Percentiles rank a stretch among this genome's conserved stretches.
Evolutionary conservation across 2,797 vertebrate species (phyloP).

Genomic region (Sebastes reedi): DNA sequence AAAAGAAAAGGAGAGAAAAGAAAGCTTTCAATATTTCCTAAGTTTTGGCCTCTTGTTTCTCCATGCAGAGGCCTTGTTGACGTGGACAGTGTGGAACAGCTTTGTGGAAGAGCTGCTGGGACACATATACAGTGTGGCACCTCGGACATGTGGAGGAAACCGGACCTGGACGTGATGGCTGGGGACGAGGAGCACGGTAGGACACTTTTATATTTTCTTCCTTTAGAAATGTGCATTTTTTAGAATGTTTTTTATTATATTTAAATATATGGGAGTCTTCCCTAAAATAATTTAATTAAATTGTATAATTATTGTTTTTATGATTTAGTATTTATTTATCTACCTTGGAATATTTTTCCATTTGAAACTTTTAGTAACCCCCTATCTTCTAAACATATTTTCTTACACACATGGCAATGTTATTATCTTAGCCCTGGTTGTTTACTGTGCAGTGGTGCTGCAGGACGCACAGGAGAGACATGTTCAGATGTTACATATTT

Average conservation of each 20-base stretch:
- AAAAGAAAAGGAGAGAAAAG: constrained; percentile 70
- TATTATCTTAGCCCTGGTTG: neutral
- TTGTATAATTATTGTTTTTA: neutral
- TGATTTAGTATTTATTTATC: neutral
- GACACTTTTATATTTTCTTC: constrained; percentile 20
- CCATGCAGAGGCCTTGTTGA: constrained; percentile 69
- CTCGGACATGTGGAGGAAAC: constrained; percentile 54
- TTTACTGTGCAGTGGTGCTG: neutral
- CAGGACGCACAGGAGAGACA: neutral
- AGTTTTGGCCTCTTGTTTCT: constrained; percentile 76
- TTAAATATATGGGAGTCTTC: neutral
- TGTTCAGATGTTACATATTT: neutral
- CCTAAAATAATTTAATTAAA: neutral
- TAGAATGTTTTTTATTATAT: neutral
- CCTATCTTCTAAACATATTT: neutral
- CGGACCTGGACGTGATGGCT: constrained; percentile 57
- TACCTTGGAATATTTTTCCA: neutral
- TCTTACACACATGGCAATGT: neutral
- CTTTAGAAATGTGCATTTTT: neutral
- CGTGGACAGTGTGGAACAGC: constrained; percentile 63
- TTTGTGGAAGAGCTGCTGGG: constrained; percentile 61
- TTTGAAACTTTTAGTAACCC: neutral
- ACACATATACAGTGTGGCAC: constrained; percentile 56
- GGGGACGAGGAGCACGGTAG: constrained; percentile 61
- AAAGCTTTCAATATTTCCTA: constrained; percentile 78